Conservation (phyloP, 2,113 vertebrate genomes). For the Engystomops pustulosus region DNA sequence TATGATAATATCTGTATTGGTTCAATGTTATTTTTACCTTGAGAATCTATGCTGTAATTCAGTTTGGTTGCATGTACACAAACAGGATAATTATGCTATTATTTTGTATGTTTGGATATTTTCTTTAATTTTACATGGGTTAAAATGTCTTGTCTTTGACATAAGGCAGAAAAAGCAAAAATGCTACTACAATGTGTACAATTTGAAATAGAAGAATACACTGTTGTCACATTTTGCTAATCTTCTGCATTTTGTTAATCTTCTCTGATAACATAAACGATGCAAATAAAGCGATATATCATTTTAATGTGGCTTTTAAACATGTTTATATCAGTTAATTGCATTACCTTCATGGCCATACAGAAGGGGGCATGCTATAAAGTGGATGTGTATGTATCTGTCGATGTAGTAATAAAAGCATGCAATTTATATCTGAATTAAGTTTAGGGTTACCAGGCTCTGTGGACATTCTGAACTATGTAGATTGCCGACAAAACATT, state of each 20-base stretch:
- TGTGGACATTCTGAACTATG: constrained; percentile 1
- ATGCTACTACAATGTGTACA: too few relatives aligned
- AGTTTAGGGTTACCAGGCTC: constrained; percentile 1
- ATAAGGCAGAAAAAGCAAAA: too few relatives aligned
- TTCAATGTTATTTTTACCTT: too few relatives aligned
- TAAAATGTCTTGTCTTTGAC: too few relatives aligned
- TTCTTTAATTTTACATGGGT: too few relatives aligned
- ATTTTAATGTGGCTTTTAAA: neutral
- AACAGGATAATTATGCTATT: neutral
- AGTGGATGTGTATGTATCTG: neutral
- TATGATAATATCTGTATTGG: too few relatives aligned
- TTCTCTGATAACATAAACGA: too few relatives aligned
- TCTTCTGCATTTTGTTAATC: too few relatives aligned
- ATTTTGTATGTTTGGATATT: neutral
- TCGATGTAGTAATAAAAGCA: neutral
- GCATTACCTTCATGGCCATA: neutral
- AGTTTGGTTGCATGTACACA: neutral
- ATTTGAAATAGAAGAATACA: too few relatives aligned
- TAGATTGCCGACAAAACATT: constrained; percentile 28
- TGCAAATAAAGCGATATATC: too few relatives aligned
- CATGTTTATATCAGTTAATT: neutral
- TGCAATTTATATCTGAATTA: constrained; percentile 1
- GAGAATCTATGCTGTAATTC: too few relatives aligned
- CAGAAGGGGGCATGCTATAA: neutral
- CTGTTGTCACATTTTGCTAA: too few relatives aligned